Evolutionary conservation across 2,113 vertebrate genomes (phyloP).

Genomic region (Corydoras sp.): DNA sequence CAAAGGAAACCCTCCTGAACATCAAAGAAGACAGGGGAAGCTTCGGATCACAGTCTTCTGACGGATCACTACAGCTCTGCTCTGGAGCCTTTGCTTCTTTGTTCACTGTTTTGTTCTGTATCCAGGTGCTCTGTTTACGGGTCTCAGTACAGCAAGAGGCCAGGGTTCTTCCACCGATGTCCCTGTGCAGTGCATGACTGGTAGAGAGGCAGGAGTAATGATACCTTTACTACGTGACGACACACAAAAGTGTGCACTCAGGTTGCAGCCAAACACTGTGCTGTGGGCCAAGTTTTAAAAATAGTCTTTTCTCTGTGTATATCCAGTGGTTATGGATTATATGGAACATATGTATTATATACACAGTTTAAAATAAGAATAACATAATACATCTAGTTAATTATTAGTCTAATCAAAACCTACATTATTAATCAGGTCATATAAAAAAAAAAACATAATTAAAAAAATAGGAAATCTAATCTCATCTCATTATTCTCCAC

Average conservation of each 20-base stretch:
- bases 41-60: constrained; percentile 54
- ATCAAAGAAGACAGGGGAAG: constrained; percentile 55
- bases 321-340: too few relatives aligned
- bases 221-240: constrained; percentile 74
- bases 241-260: constrained; percentile 70
- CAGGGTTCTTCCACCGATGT: constrained; percentile 47
- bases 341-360: too few relatives aligned
- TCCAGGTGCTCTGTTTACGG: too few relatives aligned
- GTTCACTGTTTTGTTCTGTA: not conserved
- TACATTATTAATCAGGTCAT: too few relatives aligned
- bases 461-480: too few relatives aligned
- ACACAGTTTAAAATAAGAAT: too few relatives aligned
- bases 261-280: constrained; percentile 88
- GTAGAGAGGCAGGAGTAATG: constrained; percentile 61
- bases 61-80: constrained; percentile 70
- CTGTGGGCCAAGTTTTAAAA: constrained; percentile 78
- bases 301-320: constrained; percentile 61
- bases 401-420: too few relatives aligned
- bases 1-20: constrained; percentile 89
- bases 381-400: too few relatives aligned
- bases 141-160: constrained; percentile 46
- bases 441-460: too few relatives aligned
- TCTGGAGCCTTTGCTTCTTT: constrained; percentile 64
- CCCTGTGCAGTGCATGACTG: constrained; percentile 71
- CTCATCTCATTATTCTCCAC: too few relatives aligned